These are phyloP conservation scores for Carabus problematicus DNA, from an alignment of 2,888 invertebrate species.

Conservation along the genomic window DNA sequence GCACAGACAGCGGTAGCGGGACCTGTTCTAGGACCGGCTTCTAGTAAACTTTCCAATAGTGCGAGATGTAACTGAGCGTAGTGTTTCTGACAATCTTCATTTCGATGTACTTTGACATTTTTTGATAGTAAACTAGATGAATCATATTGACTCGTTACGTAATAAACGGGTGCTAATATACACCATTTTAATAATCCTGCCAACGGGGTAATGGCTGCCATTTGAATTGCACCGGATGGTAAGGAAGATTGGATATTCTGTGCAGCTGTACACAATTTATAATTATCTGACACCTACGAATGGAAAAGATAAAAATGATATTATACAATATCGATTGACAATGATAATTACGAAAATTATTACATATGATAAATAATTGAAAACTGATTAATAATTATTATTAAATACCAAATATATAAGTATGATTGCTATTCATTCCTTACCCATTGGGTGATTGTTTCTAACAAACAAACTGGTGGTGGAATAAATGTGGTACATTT, in stretches of 20 bases:
- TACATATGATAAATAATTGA: conserved; percentile 4
- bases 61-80: conserved; percentile 75
- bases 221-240: conserved; percentile 81
- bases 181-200: conserved; percentile 83
- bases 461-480: conserved; percentile 71
- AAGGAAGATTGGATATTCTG: conserved; percentile 70
- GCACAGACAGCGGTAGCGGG: conserved; percentile 71
- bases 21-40: conserved; percentile 59
- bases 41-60: conserved; percentile 69
- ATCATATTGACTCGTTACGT: conserved; percentile 50
- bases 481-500: conserved; percentile 59
- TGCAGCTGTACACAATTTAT: conserved; percentile 72
- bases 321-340: not conserved
- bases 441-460: conserved; percentile 76
- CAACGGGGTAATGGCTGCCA: conserved; percentile 83
- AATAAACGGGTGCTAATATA: conserved; percentile 70
- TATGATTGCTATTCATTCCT: conserved; percentile 44
- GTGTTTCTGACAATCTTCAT: conserved; percentile 52
- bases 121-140: conserved; percentile 33
- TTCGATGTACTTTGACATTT: conserved; percentile 47
- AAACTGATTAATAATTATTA: too few species aligned
- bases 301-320: too few species aligned
- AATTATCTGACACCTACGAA: conserved; percentile 67
- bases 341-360: not conserved
- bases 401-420: too few species aligned